A percentile compares a stretch with the other conserved stretches of the same genome.
Evolutionary conservation across 2,797 vertebrate species (phyloP).

Genomic region (Gymnothorax javanicus): DNA sequence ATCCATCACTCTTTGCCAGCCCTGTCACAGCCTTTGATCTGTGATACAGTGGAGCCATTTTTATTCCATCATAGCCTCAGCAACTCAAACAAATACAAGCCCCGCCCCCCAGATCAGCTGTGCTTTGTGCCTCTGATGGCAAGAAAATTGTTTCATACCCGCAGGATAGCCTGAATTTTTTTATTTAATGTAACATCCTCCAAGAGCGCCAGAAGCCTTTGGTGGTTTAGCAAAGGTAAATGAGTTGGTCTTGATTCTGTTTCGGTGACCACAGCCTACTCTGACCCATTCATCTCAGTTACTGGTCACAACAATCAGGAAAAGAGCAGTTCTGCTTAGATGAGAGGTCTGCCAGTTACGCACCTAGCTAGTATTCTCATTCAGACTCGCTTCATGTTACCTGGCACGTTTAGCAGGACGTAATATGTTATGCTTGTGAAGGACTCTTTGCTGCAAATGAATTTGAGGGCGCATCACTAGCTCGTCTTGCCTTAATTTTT

Average conservation of each 20-base stretch:
- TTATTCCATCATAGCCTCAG: constrained; percentile 43
- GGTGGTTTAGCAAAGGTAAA: background rate
- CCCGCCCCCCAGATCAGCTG: background rate
- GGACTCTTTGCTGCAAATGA: constrained; percentile 42
- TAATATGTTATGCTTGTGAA: constrained; percentile 40
- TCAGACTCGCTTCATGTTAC: background rate
- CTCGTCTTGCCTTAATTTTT: constrained; percentile 56
- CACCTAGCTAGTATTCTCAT: background rate
- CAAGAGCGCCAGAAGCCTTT: background rate
- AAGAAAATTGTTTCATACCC: background rate
- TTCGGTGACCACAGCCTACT: background rate
- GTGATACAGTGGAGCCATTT: constrained; percentile 49
- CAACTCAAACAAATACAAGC: background rate
- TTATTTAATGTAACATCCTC: background rate
- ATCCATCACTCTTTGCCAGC: constrained; percentile 45
- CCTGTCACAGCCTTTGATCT: constrained; percentile 48
- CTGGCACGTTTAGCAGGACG: constrained; percentile 33
- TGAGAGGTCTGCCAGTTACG: background rate
- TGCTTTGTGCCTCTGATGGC: background rate
- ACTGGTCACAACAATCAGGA: background rate
- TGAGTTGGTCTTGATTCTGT: background rate
- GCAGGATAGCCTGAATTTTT: background rate
- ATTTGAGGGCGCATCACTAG: constrained; percentile 58
- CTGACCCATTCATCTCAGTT: background rate
- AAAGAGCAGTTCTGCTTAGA: background rate